Evolutionary conservation across 2,113 vertebrate species (phyloP), one percentile per base, ranked within the genome.

Genomic region (Tachuris rubrigastra): DNA sequence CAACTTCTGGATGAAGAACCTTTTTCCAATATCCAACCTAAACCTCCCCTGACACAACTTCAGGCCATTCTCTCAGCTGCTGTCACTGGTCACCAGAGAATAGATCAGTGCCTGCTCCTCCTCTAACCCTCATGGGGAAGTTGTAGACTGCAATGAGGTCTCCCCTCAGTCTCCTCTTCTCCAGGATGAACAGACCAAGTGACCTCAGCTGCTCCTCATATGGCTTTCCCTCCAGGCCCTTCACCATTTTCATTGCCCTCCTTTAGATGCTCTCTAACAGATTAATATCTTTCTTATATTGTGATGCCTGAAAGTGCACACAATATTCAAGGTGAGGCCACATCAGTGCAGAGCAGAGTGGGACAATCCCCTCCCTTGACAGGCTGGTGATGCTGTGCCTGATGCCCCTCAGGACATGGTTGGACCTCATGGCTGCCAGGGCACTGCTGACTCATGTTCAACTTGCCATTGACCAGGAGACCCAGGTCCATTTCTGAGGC

Each of bases 381-480:
- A 3, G 7, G 24, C 35, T 60, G 59, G 35, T 1, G 16, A 27
- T 60, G 59, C 31, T 73, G 17, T 73, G 50, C 59, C 50, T 66
- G 59, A 49, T 58, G 58, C 1, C 1, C 2, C 22, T 13, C 18
- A 37, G 22, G 37, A 24, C 33, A 59, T 0, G 0, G 1, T 2
- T 89, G 22, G 14, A 8, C 4, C 27, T 74, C 31, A 22, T 37
- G 50, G 44, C 31, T 81, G 10, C 5, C 2, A 1, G 4, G 58
- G 12, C 44, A 44, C 44, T 58, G 37, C 52, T 58, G 22, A 10
- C 14, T 74, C 8, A 20, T 2, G 2, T 44, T 44, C 37, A 44
- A 11, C 22, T 52, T 50, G 0, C 27, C 10, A 6, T 12, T 1
- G 0, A 20, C 42, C 14, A 89, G 58, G 49, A 65, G 7, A 17